Evolutionary conservation across 2,888 invertebrate genomes (phyloP).

Genomic region (Podotricha telesiphe): DNA sequence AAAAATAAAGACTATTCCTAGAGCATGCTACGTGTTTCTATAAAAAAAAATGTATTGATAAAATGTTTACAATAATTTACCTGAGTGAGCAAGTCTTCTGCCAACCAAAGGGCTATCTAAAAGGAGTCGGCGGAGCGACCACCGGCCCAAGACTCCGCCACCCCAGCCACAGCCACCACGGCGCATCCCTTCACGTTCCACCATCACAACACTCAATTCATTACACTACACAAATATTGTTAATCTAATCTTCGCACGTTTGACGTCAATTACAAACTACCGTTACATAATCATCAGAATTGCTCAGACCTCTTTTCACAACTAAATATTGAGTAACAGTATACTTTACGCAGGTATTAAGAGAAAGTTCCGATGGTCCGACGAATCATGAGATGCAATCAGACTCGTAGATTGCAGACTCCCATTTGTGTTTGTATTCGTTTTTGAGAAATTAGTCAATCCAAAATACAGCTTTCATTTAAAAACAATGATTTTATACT

Average conservation of each 20-base stretch:
- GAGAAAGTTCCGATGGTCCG: slow-evolving; percentile 75
- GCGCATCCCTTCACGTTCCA: slow-evolving; percentile 74
- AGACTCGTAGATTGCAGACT: slow-evolving; percentile 57
- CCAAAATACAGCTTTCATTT: not conserved
- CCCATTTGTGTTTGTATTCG: slow-evolving; percentile 49
- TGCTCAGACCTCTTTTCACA: slow-evolving; percentile 64
- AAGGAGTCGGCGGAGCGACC: slow-evolving; percentile 87
- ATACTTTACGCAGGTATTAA: slow-evolving; percentile 68
- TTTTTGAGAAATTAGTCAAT: slow-evolving; percentile 14
- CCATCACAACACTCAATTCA: slow-evolving; percentile 71
- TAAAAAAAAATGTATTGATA: slow-evolving; percentile 42
- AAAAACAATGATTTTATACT: slow-evolving; percentile 7
- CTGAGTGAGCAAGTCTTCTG: slow-evolving; percentile 83
- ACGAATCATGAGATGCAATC: slow-evolving; percentile 62
- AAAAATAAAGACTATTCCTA: not conserved
- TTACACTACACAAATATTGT: slow-evolving; percentile 56
- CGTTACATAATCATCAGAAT: slow-evolving; percentile 61
- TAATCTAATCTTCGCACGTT: slow-evolving; percentile 52
- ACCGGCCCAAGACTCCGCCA: slow-evolving; percentile 80
- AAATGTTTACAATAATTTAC: slow-evolving; percentile 51
- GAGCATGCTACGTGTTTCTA: not conserved
- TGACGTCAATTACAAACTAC: slow-evolving; percentile 61
- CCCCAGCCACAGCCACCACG: slow-evolving; percentile 77
- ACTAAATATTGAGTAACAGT: slow-evolving; percentile 69
- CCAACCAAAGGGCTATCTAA: slow-evolving; percentile 88